These are phyloP conservation scores for Amiota communis DNA, from an alignment of 2,888 invertebrate genomes.

Conservation along the genomic window DNA sequence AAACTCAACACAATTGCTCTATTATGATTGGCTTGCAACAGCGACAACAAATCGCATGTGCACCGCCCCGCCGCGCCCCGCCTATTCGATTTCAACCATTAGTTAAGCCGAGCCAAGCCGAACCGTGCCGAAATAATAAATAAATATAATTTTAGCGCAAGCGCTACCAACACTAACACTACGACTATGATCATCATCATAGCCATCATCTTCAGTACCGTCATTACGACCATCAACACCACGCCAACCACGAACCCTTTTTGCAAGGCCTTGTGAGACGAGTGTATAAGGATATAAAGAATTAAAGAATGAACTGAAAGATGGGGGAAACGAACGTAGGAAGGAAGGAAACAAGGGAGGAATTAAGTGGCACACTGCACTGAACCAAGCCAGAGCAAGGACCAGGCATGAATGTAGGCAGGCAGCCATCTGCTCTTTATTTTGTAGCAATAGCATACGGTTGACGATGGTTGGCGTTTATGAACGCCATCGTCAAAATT, in stretches of 20 bases:
- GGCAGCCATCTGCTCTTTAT: neutral
- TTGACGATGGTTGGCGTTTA: neutral
- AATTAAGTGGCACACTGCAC: no score
- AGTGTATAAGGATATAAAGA: no score
- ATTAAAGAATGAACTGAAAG: no score
- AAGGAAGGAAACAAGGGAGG: neutral
- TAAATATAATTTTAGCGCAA: slow-evolving; percentile 73
- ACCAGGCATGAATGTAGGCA: neutral
- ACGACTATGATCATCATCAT: slow-evolving; percentile 36
- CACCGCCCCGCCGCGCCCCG: slow-evolving; percentile 53
- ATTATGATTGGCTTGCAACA: slow-evolving; percentile 69
- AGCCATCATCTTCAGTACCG: slow-evolving; percentile 26
- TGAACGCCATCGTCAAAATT: slow-evolving; percentile 12
- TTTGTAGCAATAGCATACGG: neutral
- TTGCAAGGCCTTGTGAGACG: no score
- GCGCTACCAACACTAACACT: slow-evolving; percentile 59
- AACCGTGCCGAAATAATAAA: slow-evolving; percentile 68
- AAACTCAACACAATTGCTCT: slow-evolving; percentile 53
- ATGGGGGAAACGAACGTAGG: neutral
- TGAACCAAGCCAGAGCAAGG: no score
- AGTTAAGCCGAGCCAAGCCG: neutral
- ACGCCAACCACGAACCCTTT: slow-evolving; percentile 10
- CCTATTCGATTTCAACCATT: slow-evolving; percentile 45
- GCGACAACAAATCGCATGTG: slow-evolving; percentile 54
- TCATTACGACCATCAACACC: slow-evolving; percentile 28